Evolutionary conservation across 2,888 invertebrate genomes (phyloP).

Genomic region (Habroteleia sp.): DNA sequence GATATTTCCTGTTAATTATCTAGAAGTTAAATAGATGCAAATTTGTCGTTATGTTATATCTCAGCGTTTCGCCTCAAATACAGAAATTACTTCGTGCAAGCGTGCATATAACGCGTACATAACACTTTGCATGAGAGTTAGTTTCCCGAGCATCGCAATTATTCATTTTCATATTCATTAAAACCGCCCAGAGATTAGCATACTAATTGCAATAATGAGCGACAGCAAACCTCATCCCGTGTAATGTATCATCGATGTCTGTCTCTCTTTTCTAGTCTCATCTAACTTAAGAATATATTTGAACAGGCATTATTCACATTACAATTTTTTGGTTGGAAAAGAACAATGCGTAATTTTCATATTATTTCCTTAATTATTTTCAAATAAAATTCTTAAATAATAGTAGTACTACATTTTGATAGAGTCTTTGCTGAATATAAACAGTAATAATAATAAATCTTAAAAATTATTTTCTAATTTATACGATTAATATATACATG

Average conservation of each 20-base stretch:
- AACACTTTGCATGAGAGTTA: slow-evolving; percentile 48
- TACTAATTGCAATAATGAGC: slow-evolving; percentile 75
- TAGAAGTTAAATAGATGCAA: slow-evolving; percentile 43
- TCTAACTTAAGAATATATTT: slow-evolving; percentile 26
- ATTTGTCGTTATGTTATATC: slow-evolving; percentile 32
- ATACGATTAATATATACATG: too few species aligned
- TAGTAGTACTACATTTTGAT: too few species aligned
- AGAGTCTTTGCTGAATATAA: too few species aligned
- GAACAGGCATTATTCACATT: slow-evolving; percentile 38
- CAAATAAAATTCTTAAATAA: too few species aligned
- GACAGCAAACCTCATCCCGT: slow-evolving; percentile 56
- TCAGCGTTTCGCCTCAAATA: slow-evolving; percentile 24
- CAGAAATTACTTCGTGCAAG: slow-evolving; percentile 44
- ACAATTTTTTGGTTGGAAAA: slow-evolving; percentile 8
- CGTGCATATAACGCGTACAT: slow-evolving; percentile 45
- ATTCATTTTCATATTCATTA: slow-evolving; percentile 66
- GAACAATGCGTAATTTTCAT: slow-evolving; percentile 1
- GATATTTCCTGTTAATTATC: slow-evolving; percentile 39
- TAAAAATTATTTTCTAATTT: too few species aligned
- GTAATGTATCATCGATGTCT: slow-evolving; percentile 65
- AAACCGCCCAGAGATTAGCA: slow-evolving; percentile 68
- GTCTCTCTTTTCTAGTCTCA: slow-evolving; percentile 39
- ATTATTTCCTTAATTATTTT: not conserved
- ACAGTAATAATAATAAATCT: too few species aligned
- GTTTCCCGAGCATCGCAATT: slow-evolving; percentile 51